Evolutionary conservation across 1,140 invertebrate species (phyloP), one percentile per base, ranked within the genome.

Genomic region (Hyphantria cunea): DNA sequence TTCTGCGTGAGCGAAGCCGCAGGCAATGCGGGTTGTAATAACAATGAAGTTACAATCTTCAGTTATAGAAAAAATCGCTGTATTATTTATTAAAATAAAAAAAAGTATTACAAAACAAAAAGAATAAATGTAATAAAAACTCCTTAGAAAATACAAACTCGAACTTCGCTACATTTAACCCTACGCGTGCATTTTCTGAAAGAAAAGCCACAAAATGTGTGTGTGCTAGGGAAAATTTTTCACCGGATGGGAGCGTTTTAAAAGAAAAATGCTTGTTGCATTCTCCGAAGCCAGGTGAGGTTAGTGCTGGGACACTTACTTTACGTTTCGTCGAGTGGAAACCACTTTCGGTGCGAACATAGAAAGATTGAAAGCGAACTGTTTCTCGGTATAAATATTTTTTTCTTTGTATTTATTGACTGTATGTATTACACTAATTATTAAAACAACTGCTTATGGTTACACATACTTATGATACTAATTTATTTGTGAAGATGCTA

Each of bases 211-310:
- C 42, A 51, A 47, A 65, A 59, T 10, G n/a, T 59, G 55, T 58
- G 53, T 48, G 55, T 37, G 39, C 37, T 41, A 25, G 33, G 53
- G 63, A 34, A 34, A 54, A 59, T 59, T 58, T 53, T 65, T 42
- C 34, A 42, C 42, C 55, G 55, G 50, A 48, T 50, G 53, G 41
- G 63, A 56, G 32, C 53, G 48, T 33, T 53, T 65, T 65, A 31
- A 59, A 65, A 65, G 64, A 65, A 65, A 60, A 60, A 65, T 65
- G 55, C 55, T 53, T 44, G 55, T 53, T 47, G 63, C 55, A 59
- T 60, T 65, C 42, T 60, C 10, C 13, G 5, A 44, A 17, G 55
- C n/a, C 39, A 48, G 55, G 55, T 41, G 12, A 48, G 32, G 9
- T 17, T 58, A 58, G 55, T 48, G 55, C n/a, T 39, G 55, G 45